Base-by-base conservation (phyloP, 2,113 vertebrate genomes). In the Numenius arquata region DNA sequence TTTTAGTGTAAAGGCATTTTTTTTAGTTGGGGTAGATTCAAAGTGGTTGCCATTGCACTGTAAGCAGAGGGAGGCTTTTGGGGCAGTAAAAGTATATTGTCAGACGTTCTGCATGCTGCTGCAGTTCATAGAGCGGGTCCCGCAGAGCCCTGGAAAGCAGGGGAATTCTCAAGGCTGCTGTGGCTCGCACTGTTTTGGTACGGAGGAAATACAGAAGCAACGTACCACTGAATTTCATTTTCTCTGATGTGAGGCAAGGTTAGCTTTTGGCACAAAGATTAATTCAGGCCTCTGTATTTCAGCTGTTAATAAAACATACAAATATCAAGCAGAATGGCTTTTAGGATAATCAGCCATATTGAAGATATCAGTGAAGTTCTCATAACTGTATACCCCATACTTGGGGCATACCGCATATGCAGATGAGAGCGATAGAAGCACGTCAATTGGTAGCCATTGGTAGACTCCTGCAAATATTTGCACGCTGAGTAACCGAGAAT, bases 401-500 rank as follows among this genome's bases (percentile, higher is more conserved):
- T 76, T 89, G 7, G 86, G 27, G n/a, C 36, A 11, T 19, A 70
- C 73, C 77, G 20, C 70, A 58, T 5, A 58, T 14, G 45, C 61
- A 73, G 85, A 93, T 52, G 38, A 59, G 90, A 93, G 59, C 0
- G 43, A 84, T 75, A 63, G 1, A 8, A 63, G 59, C 72, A 48
- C 2, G 30, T 61, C 68, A 72, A 4, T 52, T 5, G 74, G 15
- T 52, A 58, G 52, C 59, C 40, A 11, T 73, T 19, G 40, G 67
- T 10, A 56, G 58, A 43, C 15, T 32, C 84, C 29, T 30, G 74
- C 80, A 92, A 95, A 79, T 91, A 94, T 73, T 85, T 85, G 62
- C 89, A 43, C 53, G 50, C 27, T 22, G 53, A 82, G 34, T 58
- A 85, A 66, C 55, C 1, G 4, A 75, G 86, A 84, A 95, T 82